These are phyloP conservation scores for Petrosia ficiformis DNA, from an alignment of 37 sponge, comb jelly and placozoan species.

Conservation along the genomic window DNA sequence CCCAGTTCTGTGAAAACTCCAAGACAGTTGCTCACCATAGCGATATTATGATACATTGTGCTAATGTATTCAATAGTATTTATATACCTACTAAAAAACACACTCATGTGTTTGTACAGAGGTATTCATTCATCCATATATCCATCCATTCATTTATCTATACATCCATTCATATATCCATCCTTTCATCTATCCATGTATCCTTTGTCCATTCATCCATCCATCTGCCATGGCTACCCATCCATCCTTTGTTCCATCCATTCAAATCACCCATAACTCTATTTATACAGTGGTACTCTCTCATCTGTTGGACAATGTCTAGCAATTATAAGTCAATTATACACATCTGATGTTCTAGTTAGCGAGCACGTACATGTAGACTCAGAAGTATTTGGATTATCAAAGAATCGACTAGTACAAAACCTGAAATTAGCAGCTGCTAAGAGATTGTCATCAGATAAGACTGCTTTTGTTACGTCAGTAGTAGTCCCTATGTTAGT, in stretches of 20 bases:
- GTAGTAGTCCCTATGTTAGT: conserved; percentile 35
- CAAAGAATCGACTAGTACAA: conserved; percentile 5
- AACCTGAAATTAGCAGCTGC: conserved; percentile 16
- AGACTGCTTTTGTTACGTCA: conserved; percentile 33
- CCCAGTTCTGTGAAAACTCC: conserved; percentile 17
- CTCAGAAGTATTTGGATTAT: conserved; percentile 22
- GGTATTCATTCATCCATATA: neutral
- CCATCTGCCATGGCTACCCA: too few species aligned
- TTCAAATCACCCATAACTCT: neutral
- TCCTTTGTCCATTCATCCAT: too few species aligned
- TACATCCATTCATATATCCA: too few species aligned
- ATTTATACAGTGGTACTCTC: conserved; percentile 20
- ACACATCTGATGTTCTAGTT: conserved; percentile 36
- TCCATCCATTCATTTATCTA: too few species aligned
- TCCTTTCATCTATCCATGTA: too few species aligned
- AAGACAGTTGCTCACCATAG: neutral
- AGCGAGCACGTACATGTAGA: too few species aligned
- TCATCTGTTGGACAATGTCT: conserved; percentile 43
- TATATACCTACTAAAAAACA: neutral
- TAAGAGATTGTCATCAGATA: conserved; percentile 17
- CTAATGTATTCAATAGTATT: neutral
- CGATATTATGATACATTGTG: neutral
- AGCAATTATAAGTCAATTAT: conserved; percentile 23
- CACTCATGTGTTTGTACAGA: neutral
- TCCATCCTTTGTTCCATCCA: too few species aligned